Evolutionary conservation across 2,797 vertebrate genomes (phyloP), one percentile per base, ranked within the genome.

Genomic region (Myotis findleyi): DNA sequence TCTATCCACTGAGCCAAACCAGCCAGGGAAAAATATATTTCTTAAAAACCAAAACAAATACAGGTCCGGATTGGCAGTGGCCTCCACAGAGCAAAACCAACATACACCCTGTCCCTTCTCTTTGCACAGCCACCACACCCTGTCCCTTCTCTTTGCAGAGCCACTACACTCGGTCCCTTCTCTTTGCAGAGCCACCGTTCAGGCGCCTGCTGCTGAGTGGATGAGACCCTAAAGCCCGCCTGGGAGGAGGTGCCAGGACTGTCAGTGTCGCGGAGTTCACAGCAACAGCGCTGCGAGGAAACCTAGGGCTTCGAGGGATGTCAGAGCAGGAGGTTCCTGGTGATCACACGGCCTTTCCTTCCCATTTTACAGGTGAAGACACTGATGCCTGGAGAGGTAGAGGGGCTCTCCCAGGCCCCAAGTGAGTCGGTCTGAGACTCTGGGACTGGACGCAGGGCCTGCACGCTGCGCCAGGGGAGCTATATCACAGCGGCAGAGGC

Each of bases 301-400:
- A 92, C 18, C 18, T 49, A 62, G 55, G 44, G 68, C 86, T n/a
- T 69, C 55, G 21, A 8, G 25, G 44, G 33, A 49, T 18, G 2
- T n/a, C n/a, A 73, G 30, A 62, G 18, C n/a, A 36, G 68, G 51
- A 44, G 7, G 11, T 59, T 89, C 83, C 88, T 73, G 18, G 23
- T 36, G 44, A 59, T 55, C 44, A 30, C 51, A 85, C 10, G 41
- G 57, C 49, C 66, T 71, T 81, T 84, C 66, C 72, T 83, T 92
- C 83, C 49, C 49, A 71, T 64, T 93, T 88, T 47, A 87, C 51
- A 87, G 64, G 86, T 49, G 53, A 87, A 84, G 36, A 87, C 89
- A 80, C 1, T 49, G 55, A 92, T 3, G 49, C 27, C 41, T 20
- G 55, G 10, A 81, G 57, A 75, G 17, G 14, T 0, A 47, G 21